Base-by-base conservation (phyloP, 2,113 vertebrate genomes). In the Chauna torquata region DNA sequence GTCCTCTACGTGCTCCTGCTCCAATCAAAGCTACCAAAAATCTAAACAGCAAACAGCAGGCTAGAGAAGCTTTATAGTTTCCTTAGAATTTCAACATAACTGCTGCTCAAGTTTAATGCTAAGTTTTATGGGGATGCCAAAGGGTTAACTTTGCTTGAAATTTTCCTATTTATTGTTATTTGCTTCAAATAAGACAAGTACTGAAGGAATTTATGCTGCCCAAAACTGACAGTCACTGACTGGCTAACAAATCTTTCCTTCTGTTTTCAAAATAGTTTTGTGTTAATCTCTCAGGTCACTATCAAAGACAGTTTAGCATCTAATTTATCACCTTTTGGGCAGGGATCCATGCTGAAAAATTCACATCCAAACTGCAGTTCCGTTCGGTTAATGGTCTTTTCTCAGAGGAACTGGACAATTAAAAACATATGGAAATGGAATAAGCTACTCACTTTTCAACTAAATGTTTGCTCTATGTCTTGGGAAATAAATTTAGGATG, bases 311-410 rank as follows among this genome's bases (percentile, higher is more conserved):
- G 89, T 82, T 96, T 92, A 97, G 93, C 86, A 92, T 90, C 90
- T 93, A 97, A 97, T 96, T 94, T 93, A 96, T 96, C 96, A 97
- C 94, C 95, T 97, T 96, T 95, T 95, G 95, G 94, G 96, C 94
- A 96, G 74, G 86, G 92, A 97, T 96, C 93, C 96, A 96, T 50
- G 68, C 79, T 92, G 94, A 93, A 97, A 97, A 97, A 86, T 64
- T 94, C 90, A 95, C 66, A 97, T 95, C 89, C 93, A 97, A 96
- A 96, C 95, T 91, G 92, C 94, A 97, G 95, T 97, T 90, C 94
- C 92, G 91, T 88, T 97, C 93, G 88, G 92, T 95, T 93, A 97
- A 96, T 92, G 65, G 86, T 52, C 70, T 97, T 97, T 92, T 96
- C 97, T 97, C 97, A 96, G 86, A 97, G 94, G 96, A 97, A 95